These are phyloP conservation scores for Oreochromis aureus DNA, from an alignment of 2,113 vertebrate species.

Conservation along the genomic window DNA sequence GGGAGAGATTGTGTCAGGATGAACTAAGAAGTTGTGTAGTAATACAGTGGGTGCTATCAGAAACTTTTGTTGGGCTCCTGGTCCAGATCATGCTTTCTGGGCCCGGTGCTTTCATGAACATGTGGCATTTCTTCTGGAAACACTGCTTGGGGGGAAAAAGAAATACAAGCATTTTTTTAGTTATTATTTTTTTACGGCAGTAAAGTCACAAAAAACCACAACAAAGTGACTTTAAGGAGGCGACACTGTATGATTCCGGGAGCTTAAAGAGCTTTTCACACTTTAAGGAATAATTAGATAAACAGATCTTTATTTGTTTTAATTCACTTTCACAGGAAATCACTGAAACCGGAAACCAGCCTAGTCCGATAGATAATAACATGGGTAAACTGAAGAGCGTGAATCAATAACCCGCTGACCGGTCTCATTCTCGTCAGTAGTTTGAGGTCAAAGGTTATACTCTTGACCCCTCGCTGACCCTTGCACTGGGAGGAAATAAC, in stretches of 20 bases:
- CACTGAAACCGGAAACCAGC: constrained; percentile 14
- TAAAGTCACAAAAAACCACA: neutral
- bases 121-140: neutral
- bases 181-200: accelerated
- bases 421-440: constrained; percentile 6
- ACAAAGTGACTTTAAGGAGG: neutral
- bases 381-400: constrained; percentile 22
- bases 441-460: constrained; percentile 54
- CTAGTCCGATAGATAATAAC: constrained; percentile 30
- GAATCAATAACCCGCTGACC: constrained; percentile 35
- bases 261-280: neutral
- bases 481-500: constrained; percentile 59
- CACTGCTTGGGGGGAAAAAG: neutral
- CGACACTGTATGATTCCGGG: neutral
- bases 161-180: neutral
- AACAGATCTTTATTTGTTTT: neutral
- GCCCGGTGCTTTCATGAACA: neutral
- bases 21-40: neutral
- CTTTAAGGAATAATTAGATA: neutral
- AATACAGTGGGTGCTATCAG: neutral
- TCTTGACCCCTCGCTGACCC: constrained; percentile 71
- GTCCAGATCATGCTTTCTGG: neutral
- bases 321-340: constrained; percentile 1
- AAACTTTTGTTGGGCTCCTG: neutral
- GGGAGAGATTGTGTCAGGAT: neutral